phyloP scores from a whole-genome alignment of 1,140 invertebrate species.

The Ctenoplectra terminalis region DNA sequence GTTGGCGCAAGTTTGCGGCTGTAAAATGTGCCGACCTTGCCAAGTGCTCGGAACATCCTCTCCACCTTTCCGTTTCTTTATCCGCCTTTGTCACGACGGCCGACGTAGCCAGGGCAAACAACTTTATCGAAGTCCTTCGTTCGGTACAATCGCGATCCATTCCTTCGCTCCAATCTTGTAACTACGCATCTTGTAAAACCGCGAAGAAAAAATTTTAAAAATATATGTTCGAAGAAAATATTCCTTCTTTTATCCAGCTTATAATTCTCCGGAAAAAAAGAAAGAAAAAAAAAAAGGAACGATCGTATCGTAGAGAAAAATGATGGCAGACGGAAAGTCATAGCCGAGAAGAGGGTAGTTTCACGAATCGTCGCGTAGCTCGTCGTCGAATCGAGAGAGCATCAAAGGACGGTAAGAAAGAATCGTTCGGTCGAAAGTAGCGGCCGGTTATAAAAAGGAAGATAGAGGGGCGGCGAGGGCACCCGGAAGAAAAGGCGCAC shows the following conservation, averaged over 20 bases:
- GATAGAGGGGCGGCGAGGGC: constrained; percentile 11
- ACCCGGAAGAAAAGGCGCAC: background rate
- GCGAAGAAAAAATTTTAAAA: no score
- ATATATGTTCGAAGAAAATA: no score
- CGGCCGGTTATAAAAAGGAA: constrained; percentile 30
- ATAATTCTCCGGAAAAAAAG: background rate
- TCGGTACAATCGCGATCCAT: constrained; percentile 5
- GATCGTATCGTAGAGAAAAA: background rate
- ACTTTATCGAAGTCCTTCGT: constrained; percentile 77
- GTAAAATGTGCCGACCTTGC: constrained; percentile 76
- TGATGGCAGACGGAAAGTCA: no score
- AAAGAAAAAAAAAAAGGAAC: no score
- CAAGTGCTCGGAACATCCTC: constrained; percentile 69
- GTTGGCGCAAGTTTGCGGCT: constrained; percentile 72
- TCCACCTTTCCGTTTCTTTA: constrained; percentile 64
- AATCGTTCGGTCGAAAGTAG: background rate
- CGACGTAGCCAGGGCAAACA: constrained; percentile 77
- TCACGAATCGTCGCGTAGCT: background rate
- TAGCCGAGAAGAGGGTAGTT: background rate
- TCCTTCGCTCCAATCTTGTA: background rate
- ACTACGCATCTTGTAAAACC: background rate
- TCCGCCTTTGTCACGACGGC: constrained; percentile 62
- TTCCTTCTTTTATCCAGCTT: background rate
- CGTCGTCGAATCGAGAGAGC: background rate
- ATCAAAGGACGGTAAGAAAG: constrained; percentile 9